Conservation (phyloP, 2,113 vertebrate genomes). For the Vidua macroura region DNA sequence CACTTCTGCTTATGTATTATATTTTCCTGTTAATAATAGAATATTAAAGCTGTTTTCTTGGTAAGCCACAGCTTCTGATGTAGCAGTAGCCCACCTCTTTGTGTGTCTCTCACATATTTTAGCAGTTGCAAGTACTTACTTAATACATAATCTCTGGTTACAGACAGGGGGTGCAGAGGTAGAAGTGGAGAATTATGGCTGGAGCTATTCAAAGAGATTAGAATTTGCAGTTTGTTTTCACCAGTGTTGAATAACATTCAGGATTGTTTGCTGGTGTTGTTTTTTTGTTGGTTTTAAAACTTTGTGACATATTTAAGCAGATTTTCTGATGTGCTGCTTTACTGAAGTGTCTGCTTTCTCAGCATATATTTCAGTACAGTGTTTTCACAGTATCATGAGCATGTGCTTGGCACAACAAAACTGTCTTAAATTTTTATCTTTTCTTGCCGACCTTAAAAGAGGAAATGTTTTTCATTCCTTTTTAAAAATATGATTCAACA, state of each 20-base stretch:
- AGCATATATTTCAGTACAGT: neutral
- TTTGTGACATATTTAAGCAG: conserved; percentile 16
- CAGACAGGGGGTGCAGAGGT: neutral
- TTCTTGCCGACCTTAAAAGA: neutral
- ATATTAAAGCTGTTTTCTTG: conserved; percentile 18
- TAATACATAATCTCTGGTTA: conserved; percentile 22
- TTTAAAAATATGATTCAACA: conserved; percentile 29
- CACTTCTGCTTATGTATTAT: conserved; percentile 11
- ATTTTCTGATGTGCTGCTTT: neutral
- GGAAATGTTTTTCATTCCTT: neutral
- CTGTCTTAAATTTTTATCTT: neutral
- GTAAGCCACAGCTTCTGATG: neutral
- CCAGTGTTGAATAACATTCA: neutral
- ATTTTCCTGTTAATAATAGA: conserved; percentile 35
- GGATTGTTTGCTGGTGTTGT: neutral
- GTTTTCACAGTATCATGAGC: neutral
- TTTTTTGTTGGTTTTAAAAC: neutral
- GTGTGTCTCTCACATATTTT: conserved; percentile 15
- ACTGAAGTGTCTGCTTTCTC: neutral
- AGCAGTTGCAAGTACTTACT: neutral
- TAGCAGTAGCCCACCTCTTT: conserved; percentile 18
- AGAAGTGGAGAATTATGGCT: conserved; percentile 19
- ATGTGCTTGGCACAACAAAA: neutral
- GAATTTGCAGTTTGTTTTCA: conserved; percentile 23
- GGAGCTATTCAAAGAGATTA: neutral